Evolutionary conservation across 2,888 invertebrate genomes (phyloP), one percentile per base, ranked within the genome.

Genomic region (Anthoptus insignis): DNA sequence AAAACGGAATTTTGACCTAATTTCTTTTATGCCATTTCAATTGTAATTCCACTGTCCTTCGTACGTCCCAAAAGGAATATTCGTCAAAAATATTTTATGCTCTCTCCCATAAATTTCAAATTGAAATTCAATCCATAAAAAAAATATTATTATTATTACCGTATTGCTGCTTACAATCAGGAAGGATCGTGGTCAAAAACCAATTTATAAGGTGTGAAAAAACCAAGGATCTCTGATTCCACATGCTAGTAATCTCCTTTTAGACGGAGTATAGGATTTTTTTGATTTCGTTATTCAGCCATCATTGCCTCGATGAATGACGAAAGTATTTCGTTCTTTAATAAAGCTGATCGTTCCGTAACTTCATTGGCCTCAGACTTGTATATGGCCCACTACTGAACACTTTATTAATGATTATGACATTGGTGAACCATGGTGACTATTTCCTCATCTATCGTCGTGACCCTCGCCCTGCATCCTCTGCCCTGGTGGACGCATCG

Each of bases 401-500:
- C 3, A 37, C 27, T 37, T 37, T 21, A 24, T 22, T 61, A 21
- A 54, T 61, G 61, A 39, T 61, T 61, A 47, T 61, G 61, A 19
- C 4, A 14, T 66, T 60, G 29, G 60, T 56, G n/a, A 8, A 42
- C 16, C 21, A 60, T 50, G 59, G 70, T 32, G 8, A 78, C 54
- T n/a, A 78, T 57, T 1, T 52, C 24, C 0, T 63, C 34, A 2
- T 73, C 72, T 3, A 78, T 14, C 0, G 78, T 77, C 24, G 64
- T 72, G 14, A 76, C 70, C 16, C 66, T 72, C 1, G 78, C 79
- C 9, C 70, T 66, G 49, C 84, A 84, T 6, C 83, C 81, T 0
- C 75, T 71, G 24, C 76, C 71, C 71, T 82, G 78, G 9, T 70
- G 66, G 22, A 71, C 70, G 66, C 82, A 82, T 0, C 81, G 70